Evolutionary conservation across 2,113 vertebrate genomes (phyloP), one percentile per base, ranked within the genome.

Genomic region (Phasianus colchicus): DNA sequence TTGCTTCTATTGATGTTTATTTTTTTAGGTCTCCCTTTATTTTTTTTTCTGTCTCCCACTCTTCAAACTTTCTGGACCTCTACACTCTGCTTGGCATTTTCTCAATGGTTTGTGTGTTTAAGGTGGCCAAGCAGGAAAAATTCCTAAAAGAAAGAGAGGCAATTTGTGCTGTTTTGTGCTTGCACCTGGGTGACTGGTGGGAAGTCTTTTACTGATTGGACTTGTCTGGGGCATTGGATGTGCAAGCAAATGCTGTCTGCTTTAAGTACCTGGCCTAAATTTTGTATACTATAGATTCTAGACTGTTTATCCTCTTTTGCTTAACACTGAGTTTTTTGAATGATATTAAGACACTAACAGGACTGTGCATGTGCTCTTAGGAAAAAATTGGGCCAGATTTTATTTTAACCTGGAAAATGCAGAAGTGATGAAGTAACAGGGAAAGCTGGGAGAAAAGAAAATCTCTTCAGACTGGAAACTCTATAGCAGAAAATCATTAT

Each of bases 341-440:
- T 75, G 58, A 67, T 34, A 24, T 76, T 18, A 50, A 32, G 18
- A 16, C 38, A 13, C 11, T 55, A 80, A 29, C 32, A 25, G 25
- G 83, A 47, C 15, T 18, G 27, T 34, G 21, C 7, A 19, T 65
- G 27, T 48, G 12, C 76, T 32, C 7, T 36, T 58, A 45, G 30
- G 48, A 52, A 70, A 38, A 1, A 20, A 36, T 82, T 70, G 32
- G 4, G 24, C 2, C 1, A 0, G 7, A 60, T 38, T 76, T 1
- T 25, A 1, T 61, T 61, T 38, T 8, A 3, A 15, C 15, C 6
- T 79, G 42, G 13, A 27, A 70, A 88, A 71, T 32, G 54, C 84
- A 30, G 25, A 76, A 65, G 54, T 5, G 4, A 19, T 66, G 27
- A 81, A 54, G 5, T 74, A 34, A 38, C 8, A 72, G 40, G 24